A percentile compares a stretch with the other conserved stretches of the same genome.
Conservation (phyloP, 2,888 invertebrate genomes). For the Pseudococcus jackbeardsleyi region DNA sequence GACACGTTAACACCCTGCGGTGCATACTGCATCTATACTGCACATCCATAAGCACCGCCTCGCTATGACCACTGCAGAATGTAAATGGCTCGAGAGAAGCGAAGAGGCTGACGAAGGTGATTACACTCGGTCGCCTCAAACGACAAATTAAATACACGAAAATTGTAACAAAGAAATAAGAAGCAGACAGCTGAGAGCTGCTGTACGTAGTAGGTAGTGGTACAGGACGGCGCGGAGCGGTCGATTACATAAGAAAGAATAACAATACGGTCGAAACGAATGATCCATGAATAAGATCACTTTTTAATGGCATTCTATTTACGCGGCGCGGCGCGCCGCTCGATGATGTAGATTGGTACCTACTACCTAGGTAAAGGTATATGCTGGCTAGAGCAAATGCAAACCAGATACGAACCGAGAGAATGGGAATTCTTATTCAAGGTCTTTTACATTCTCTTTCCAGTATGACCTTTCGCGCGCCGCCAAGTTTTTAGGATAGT, state of each 20-base stretch:
- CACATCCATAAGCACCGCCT: not conserved
- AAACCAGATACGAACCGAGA: slow-evolving; percentile 46
- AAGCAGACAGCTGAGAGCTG: not conserved
- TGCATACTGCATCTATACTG: not conserved
- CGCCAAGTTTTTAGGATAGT: slow-evolving; percentile 26
- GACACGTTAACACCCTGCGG: not conserved
- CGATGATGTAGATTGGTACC: not conserved
- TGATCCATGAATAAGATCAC: slow-evolving; percentile 51
- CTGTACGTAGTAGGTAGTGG: not conserved
- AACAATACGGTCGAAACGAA: slow-evolving; percentile 43
- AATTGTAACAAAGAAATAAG: slow-evolving; percentile 21
- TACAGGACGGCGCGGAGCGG: not conserved
- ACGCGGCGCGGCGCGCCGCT: not conserved
- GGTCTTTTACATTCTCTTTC: slow-evolving; percentile 54
- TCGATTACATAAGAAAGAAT: slow-evolving; percentile 24
- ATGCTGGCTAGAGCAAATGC: slow-evolving; percentile 12
- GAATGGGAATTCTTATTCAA: slow-evolving; percentile 52
- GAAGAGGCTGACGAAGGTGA: not conserved
- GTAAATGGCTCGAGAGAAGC: not conserved
- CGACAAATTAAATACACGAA: not conserved
- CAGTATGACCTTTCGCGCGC: slow-evolving; percentile 53
- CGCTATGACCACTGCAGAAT: not conserved
- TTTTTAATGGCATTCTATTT: slow-evolving; percentile 54
- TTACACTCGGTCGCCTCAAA: not conserved
- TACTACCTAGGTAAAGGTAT: not conserved